These are phyloP conservation scores for Hyperoodon ampullatus DNA, from an alignment of 2,113 vertebrate genomes.

Conservation along the genomic window DNA sequence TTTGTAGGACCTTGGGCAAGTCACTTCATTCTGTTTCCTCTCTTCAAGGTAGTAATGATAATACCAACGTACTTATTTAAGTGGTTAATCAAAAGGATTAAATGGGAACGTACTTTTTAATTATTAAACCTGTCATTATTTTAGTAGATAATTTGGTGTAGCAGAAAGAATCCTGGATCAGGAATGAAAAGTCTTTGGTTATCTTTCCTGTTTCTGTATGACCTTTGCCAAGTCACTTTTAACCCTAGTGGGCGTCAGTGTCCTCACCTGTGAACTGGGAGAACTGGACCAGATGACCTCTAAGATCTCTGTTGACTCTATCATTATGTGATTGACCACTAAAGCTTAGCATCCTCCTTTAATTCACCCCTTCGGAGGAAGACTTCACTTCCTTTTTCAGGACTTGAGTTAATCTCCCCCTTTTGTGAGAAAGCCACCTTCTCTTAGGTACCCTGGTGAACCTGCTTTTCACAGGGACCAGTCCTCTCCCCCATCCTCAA, in stretches of 20 bases:
- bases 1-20: not conserved
- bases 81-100: not conserved
- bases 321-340: not conserved
- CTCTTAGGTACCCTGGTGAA: slow-evolving; percentile 6
- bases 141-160: not conserved
- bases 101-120: not conserved
- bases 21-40: not conserved
- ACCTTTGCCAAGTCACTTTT: not conserved
- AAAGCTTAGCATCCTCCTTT: not conserved
- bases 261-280: not conserved
- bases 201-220: not conserved
- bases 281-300: not conserved
- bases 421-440: not conserved
- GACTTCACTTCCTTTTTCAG: not conserved
- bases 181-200: not conserved
- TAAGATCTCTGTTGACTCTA: not conserved
- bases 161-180: not conserved
- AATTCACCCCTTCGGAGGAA: not conserved
- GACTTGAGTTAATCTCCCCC: not conserved
- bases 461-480: not conserved
- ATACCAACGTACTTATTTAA: not conserved
- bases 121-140: not conserved
- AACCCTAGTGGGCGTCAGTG: not conserved
- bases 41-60: not conserved
- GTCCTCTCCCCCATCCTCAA: not conserved